Evolutionary conservation across 2,113 vertebrate species (phyloP), one percentile per base, ranked within the genome.

Genomic region (Salminus brasiliensis): DNA sequence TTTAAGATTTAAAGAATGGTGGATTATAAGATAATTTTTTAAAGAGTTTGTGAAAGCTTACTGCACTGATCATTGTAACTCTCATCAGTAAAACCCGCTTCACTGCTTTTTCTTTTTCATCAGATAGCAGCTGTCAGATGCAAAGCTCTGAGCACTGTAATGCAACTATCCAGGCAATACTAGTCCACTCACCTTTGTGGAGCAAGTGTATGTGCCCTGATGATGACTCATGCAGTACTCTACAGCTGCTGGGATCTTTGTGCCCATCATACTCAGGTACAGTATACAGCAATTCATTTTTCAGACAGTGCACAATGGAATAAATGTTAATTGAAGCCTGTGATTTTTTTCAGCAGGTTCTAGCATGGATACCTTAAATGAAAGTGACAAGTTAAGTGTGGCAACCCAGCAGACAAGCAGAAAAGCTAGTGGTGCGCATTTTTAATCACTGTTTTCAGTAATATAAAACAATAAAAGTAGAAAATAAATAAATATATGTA

Each of bases 201-300:
- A 91, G 62, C 86, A 88, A 83, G 13, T 96, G 96, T 85, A 75
- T 93, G 85, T 97, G 96, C 72, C 80, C 81, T 74, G 87, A 90
- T 74, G 88, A 92, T 1, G 36, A 89, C 72, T 84, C 87, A 3
- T 97, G 95, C 79, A 91, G 75, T 68, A 77, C 90, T 80, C 88
- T 87, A 16, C 88, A 87, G 78, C 74, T 89, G 23, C 82, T 96
- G 78, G 91, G 84, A 10, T 85, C 91, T 89, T 79, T 88, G 74
- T 96, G 95, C 80, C 27, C 53, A 70, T 62, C n/a, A 53, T 73
- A 89, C 76, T 87, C 91, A 93, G 95, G 96, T 97, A 95, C 65
- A 72, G 75, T 79, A 57, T 83, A 80, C 72, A 29, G 11, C 29
- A 79, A 3, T 13, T 4, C 47, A 74, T 47, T 62, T 49, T 30